Evolutionary conservation across 1,140 invertebrate genomes (phyloP), one percentile per base, ranked within the genome.

Genomic region (Mactra quadrangularis): DNA sequence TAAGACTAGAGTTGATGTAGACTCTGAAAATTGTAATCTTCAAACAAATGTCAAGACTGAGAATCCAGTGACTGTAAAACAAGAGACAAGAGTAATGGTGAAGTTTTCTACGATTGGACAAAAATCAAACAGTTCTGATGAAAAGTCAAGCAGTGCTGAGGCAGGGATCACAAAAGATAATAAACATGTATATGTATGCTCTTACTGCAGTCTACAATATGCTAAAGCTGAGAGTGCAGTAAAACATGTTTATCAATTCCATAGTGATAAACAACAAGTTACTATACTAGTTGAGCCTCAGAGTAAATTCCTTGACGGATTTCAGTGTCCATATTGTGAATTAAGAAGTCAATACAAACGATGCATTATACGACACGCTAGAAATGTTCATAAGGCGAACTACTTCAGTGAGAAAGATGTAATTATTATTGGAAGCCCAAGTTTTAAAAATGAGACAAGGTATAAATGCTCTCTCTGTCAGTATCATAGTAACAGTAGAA

Each of bases 321-420:
- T 55, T 27, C 50, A 72, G n/a, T 78, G 76, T 57, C 76, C 76
- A 33, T 78, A 68, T 41, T 78, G 76, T 35, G 45, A 22, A 29
- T 17, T 55, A 29, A 52, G 35, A 29, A 64, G 53, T 55, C 41
- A 66, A 52, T 78, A 66, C 29, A 55, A 57, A 27, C 64, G 31
- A 53, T 60, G 60, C 29, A 45, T 78, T 22, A n/a, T 35, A 0
- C 17, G 60, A 33, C 76, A 78, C 41, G 62, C 68, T 29, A 33
- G 33, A 15, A 31, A 50, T 27, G 52, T 19, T 41, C 70, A 72
- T 38, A 72, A 52, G 19, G 33, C 53, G 3, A 38, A 38, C 11
- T 31, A 31, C 15, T 35, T 41, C 22, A 35, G 29, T n/a, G 29
- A 71, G 17, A 72, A 19, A 19, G 53, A 72, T 50, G 27, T 68